phyloP scores from a whole-genome alignment of 2,113 vertebrate species.

The Sylvia atricapilla region DNA sequence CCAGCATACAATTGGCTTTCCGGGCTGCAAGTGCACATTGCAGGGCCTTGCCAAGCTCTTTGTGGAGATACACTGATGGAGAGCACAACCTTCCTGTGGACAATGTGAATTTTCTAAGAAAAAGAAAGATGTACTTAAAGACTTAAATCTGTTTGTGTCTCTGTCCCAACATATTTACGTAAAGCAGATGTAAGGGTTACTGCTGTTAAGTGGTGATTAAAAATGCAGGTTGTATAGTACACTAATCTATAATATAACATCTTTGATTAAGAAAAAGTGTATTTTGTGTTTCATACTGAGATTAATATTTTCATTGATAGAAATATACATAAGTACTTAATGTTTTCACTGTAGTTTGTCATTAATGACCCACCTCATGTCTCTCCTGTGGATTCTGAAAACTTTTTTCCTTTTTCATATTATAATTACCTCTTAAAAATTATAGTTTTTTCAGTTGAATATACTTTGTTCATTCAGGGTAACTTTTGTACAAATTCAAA shows the following conservation, averaged over 20 bases:
- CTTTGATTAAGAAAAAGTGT: neutral
- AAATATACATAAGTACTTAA: neutral
- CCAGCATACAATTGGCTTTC: neutral
- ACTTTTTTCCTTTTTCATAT: neutral
- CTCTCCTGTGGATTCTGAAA: neutral
- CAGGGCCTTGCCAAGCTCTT: neutral
- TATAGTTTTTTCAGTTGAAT: neutral
- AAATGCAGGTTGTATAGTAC: neutral
- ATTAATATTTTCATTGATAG: neutral
- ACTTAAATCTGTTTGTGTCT: neutral
- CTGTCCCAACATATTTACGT: neutral
- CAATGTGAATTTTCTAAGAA: neutral
- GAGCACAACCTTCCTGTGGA: neutral
- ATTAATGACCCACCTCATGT: neutral
- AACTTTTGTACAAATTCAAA: neutral
- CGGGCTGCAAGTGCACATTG: neutral
- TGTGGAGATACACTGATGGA: neutral
- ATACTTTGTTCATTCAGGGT: neutral
- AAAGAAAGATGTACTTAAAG: neutral
- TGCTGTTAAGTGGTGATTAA: neutral
- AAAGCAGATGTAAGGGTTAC: neutral
- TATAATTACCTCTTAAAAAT: neutral
- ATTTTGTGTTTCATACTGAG: neutral
- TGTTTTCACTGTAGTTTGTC: neutral
- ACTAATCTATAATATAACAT: neutral